Conservation (phyloP, 1,140 invertebrate genomes). For the Megalopta genalis region DNA sequence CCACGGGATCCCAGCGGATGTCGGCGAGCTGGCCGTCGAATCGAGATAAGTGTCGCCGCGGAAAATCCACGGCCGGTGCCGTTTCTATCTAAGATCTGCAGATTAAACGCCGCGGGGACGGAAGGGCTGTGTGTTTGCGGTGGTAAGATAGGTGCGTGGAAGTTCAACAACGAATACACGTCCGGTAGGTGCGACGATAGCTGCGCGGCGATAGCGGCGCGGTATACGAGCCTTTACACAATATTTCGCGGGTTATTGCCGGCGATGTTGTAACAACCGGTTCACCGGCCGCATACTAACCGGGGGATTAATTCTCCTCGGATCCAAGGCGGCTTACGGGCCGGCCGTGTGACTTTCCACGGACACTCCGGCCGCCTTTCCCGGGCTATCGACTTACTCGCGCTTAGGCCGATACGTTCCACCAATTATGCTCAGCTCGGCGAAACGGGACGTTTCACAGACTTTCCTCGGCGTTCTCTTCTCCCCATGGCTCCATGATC, state of each 20-base stretch:
- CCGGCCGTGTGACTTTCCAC: conserved; percentile 21
- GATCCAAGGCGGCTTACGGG: conserved; percentile 34
- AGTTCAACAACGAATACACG: conserved; percentile 59
- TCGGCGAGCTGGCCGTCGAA: not conserved
- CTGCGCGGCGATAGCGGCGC: conserved; percentile 26
- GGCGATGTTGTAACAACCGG: conserved; percentile 57
- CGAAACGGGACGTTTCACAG: not conserved
- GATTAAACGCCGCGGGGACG: conserved; percentile 52
- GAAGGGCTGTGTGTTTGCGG: conserved; percentile 45
- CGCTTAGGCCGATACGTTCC: not conserved
- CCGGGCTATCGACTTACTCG: not conserved
- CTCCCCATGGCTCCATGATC: no score
- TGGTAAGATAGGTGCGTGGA: conserved; percentile 40
- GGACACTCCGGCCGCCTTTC: not conserved
- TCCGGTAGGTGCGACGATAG: conserved; percentile 39
- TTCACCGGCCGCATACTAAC: conserved; percentile 65
- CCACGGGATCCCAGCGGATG: no score
- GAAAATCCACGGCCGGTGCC: conserved; percentile 26
- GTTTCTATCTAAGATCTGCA: conserved; percentile 61
- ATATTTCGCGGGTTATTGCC: conserved; percentile 64
- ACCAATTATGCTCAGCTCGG: not conserved
- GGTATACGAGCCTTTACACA: conserved; percentile 56
- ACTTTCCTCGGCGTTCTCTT: no score
- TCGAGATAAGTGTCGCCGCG: conserved; percentile 21
- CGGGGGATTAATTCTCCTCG: conserved; percentile 60